Evolutionary conservation across 1,140 invertebrate genomes (phyloP).

Genomic region (Hyphantria cunea): DNA sequence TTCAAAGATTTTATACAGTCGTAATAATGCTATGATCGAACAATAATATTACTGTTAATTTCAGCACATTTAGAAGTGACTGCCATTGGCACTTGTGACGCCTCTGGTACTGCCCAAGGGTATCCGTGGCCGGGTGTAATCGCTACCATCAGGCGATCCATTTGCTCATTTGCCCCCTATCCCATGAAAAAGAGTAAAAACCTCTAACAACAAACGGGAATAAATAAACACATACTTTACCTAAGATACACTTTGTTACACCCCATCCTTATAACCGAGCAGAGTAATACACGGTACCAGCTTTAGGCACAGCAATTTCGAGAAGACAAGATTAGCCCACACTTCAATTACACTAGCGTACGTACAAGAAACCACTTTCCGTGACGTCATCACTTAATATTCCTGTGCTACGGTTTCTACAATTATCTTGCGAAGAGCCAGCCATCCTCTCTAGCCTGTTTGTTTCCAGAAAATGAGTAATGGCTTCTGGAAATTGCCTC

Average conservation of each 20-base stretch:
- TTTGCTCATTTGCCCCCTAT: no score
- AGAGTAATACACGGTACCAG: slow-evolving; percentile 5
- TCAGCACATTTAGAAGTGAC: no score
- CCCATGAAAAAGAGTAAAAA: no score
- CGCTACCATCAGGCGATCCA: no score
- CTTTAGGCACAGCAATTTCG: slow-evolving; percentile 17
- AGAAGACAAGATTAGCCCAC: slow-evolving; percentile 30
- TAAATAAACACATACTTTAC: neutral
- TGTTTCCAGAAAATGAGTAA: slow-evolving; percentile 69
- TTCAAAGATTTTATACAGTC: no score
- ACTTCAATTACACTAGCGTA: slow-evolving; percentile 29
- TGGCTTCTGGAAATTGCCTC: slow-evolving; percentile 72
- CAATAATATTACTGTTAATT: no score
- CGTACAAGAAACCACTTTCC: slow-evolving; percentile 18
- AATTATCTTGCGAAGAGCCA: slow-evolving; percentile 29
- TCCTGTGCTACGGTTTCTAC: slow-evolving; percentile 22
- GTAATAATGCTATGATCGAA: no score
- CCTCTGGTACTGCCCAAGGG: no score
- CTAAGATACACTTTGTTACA: neutral
- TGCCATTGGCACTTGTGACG: no score
- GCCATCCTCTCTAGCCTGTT: slow-evolving; percentile 34
- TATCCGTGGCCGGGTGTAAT: no score
- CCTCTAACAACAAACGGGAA: neutral
- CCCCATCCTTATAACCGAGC: no score
- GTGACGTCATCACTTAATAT: slow-evolving; percentile 34